These are phyloP conservation scores for Capreolus pygargus DNA, from an alignment of 2,113 vertebrate species.

Conservation along the genomic window DNA sequence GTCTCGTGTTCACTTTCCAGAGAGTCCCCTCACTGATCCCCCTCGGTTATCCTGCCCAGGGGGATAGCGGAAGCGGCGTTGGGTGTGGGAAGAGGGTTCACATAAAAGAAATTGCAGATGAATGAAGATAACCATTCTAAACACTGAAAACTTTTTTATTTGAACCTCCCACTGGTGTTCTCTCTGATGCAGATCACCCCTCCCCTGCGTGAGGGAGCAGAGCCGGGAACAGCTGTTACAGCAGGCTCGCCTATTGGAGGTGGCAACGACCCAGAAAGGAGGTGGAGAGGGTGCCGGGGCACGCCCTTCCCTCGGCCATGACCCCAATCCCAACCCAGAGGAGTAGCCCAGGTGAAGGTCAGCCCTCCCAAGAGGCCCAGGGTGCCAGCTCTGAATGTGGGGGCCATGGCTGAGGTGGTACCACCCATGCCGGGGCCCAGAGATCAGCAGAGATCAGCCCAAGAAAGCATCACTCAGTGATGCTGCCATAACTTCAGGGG, in stretches of 20 bases:
- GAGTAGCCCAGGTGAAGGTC: not conserved
- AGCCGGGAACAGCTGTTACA: not conserved
- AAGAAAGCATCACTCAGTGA: accelerated
- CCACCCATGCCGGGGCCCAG: not conserved
- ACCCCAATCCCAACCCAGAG: accelerated
- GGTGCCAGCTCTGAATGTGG: not conserved
- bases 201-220: not conserved
- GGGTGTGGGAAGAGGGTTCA: not conserved
- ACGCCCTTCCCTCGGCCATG: accelerated
- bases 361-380: not conserved
- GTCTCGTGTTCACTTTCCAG: not conserved
- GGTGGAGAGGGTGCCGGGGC: accelerated
- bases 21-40: accelerated
- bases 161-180: not conserved
- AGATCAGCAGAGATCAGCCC: not conserved
- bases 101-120: not conserved
- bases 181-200: not conserved
- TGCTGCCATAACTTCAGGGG: accelerated
- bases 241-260: not conserved
- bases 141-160: not conserved
- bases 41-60: not conserved
- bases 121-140: not conserved
- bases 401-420: not conserved
- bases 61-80: not conserved
- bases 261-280: not conserved